phyloP scores from a whole-genome alignment of 2,797 vertebrate species.

The Alosa sapidissima region DNA sequence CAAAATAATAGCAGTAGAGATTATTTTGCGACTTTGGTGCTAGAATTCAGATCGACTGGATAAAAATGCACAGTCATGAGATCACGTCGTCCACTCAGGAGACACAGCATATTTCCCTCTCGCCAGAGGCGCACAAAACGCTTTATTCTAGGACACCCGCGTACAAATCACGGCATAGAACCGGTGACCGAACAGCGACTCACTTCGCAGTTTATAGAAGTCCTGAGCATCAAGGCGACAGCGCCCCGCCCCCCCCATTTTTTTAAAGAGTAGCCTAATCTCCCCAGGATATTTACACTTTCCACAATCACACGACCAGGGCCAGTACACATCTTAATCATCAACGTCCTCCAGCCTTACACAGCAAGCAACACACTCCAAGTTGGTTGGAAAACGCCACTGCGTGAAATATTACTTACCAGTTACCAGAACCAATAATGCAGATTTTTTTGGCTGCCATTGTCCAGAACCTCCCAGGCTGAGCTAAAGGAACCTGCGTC shows the following conservation, averaged over 20 bases:
- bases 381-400: background rate
- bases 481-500: conserved; percentile 2
- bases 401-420: conserved; percentile 72
- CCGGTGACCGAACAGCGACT: background rate
- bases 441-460: conserved; percentile 84
- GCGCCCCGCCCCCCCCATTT: background rate
- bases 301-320: no score
- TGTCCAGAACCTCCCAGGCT: conserved; percentile 43
- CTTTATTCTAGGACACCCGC: background rate
- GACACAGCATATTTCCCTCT: background rate
- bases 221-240: background rate
- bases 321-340: no score
- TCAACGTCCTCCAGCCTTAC: no score
- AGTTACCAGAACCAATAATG: conserved; percentile 94
- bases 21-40: background rate
- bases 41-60: background rate
- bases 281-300: no score
- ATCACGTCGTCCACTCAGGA: background rate
- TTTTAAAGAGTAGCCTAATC: no score
- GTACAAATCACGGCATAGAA: background rate
- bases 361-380: background rate
- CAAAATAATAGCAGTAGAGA: background rate
- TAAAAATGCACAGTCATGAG: conserved; percentile 2
- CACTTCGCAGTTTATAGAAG: background rate
- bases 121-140: background rate